These are phyloP conservation scores for Engystomops pustulosus DNA, from an alignment of 2,113 vertebrate species.

Conservation along the genomic window DNA sequence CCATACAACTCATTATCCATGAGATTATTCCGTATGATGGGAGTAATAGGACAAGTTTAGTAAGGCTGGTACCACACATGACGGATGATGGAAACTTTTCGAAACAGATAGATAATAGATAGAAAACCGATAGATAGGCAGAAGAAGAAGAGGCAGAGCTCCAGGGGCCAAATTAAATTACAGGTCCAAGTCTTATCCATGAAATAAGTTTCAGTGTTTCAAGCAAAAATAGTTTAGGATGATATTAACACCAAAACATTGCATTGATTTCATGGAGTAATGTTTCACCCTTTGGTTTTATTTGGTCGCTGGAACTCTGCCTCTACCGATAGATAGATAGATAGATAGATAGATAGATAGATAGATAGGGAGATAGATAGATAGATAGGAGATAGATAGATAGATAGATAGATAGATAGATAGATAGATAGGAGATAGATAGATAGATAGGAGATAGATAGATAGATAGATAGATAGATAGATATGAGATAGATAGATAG, in stretches of 20 bases:
- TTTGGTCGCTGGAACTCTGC: too few relatives aligned
- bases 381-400: not conserved
- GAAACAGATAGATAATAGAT: not conserved
- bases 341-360: slow-evolving; percentile 1
- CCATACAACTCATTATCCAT: slow-evolving; percentile 52
- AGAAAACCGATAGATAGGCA: not conserved
- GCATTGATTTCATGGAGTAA: too few relatives aligned
- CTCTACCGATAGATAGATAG: not conserved
- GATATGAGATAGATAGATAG: not conserved
- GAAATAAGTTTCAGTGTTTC: too few relatives aligned
- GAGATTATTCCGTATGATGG: too few relatives aligned
- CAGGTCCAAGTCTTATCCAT: too few relatives aligned
- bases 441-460: not conserved
- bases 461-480: slow-evolving; percentile 6
- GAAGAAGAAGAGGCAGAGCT: not conserved
- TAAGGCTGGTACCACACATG: not conserved
- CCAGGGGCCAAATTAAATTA: too few relatives aligned
- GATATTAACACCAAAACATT: too few relatives aligned
- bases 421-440: too few relatives aligned
- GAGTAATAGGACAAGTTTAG: too few relatives aligned
- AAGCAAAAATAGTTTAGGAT: too few relatives aligned
- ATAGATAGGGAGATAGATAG: not conserved
- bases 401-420: slow-evolving; percentile 6
- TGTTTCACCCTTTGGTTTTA: too few relatives aligned
- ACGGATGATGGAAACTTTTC: too few relatives aligned